phyloP scores from a whole-genome alignment of 2,888 invertebrate genomes.

The Philereme vetulata region DNA sequence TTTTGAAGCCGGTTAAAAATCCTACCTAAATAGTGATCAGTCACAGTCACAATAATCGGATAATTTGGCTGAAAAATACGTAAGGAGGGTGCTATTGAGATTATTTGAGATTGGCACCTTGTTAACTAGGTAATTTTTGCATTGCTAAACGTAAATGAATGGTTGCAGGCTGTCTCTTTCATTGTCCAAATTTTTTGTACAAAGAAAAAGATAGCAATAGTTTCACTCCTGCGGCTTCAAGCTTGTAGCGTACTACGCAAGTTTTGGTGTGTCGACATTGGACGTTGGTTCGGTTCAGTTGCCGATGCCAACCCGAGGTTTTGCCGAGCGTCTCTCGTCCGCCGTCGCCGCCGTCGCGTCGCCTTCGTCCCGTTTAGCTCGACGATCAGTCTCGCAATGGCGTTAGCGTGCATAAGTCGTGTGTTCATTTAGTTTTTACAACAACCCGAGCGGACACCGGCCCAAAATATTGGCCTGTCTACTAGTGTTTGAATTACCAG shows the following conservation, averaged over 20 bases:
- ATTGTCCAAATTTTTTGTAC: conserved; percentile 30
- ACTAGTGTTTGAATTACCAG: conserved; percentile 78
- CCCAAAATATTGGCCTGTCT: conserved; percentile 84
- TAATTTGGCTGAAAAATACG: too few relatives aligned
- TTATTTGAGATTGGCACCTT: conserved; percentile 11
- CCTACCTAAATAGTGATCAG: too few relatives aligned
- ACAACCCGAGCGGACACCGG: conserved; percentile 84
- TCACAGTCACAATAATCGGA: too few relatives aligned
- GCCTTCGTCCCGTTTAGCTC: conserved; percentile 66
- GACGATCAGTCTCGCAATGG: conserved; percentile 79
- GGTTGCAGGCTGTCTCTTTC: conserved; percentile 64
- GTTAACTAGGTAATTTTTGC: conserved; percentile 43
- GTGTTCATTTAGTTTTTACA: conserved; percentile 77
- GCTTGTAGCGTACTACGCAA: conserved; percentile 81
- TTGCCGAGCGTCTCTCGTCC: conserved; percentile 42
- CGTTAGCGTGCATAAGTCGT: conserved; percentile 75
- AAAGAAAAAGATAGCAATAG: conserved; percentile 61
- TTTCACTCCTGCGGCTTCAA: conserved; percentile 45
- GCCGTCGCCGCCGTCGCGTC: conserved; percentile 41
- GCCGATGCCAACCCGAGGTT: conserved; percentile 69
- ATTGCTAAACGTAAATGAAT: conserved; percentile 81
- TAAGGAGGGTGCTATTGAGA: too few relatives aligned
- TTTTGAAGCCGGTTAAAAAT: too few relatives aligned
- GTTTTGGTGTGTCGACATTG: conserved; percentile 83
- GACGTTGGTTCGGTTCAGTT: conserved; percentile 73